Evolutionary conservation across 2,888 invertebrate species (phyloP).

Genomic region (Tyria jacobaeae): DNA sequence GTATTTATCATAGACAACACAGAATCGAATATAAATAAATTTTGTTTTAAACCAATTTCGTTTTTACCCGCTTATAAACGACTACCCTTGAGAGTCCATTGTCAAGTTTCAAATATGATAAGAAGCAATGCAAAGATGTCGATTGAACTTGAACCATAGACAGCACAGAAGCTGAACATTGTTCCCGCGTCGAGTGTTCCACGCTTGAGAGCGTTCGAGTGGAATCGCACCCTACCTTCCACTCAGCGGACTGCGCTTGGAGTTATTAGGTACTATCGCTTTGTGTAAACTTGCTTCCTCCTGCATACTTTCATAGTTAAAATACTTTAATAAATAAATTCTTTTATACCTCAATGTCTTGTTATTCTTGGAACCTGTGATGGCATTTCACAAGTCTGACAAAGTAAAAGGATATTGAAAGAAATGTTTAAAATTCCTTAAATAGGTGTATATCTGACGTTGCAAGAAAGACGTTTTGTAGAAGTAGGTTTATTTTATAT

Average conservation of each 20-base stretch:
- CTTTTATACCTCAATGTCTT: not conserved
- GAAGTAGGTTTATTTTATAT: too few relatives aligned
- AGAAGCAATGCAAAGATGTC: conserved; percentile 13
- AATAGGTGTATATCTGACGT: not conserved
- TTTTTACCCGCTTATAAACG: not conserved
- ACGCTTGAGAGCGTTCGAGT: conserved; percentile 38
- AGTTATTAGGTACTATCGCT: conserved; percentile 7
- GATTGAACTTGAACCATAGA: conserved; percentile 11
- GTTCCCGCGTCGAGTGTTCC: conserved; percentile 33
- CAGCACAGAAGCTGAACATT: conserved; percentile 33
- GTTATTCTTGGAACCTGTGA: not conserved
- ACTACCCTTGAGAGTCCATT: conserved; percentile 2
- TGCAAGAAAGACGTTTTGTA: too few relatives aligned
- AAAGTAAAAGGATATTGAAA: not conserved
- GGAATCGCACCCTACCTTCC: conserved; percentile 38
- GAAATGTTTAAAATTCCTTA: not conserved
- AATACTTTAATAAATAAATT: conserved; percentile 3
- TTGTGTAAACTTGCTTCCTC: conserved; percentile 4
- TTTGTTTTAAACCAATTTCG: too few relatives aligned
- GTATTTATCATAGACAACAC: too few relatives aligned
- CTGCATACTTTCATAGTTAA: not conserved
- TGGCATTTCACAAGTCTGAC: not conserved
- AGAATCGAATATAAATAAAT: too few relatives aligned
- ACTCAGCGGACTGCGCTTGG: conserved; percentile 16
- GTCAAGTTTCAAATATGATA: conserved; percentile 15